Base-by-base conservation (phyloP, 2,888 invertebrate genomes). In the Synergus itoensis region DNA sequence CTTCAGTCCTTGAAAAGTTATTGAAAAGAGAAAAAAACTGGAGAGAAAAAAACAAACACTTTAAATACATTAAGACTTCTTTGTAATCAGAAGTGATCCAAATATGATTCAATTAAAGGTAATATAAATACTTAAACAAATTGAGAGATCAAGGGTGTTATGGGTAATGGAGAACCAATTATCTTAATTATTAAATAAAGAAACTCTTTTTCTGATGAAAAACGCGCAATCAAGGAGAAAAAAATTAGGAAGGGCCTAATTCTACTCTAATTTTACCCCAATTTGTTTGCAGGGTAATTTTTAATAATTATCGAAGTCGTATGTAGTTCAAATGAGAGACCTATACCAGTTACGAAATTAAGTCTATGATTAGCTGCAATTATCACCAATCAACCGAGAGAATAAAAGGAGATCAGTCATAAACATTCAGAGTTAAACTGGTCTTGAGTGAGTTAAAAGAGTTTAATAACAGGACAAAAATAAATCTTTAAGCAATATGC, bases 301-400 rank as follows among this genome's bases (percentile, higher is more conserved):
- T 67, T 21, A 45, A 45, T 43, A 45, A 43, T 67, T 67, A 67
- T 67, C 12, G 41, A 40, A 43, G 12, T 43, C 28, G 28, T 28
- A 28, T 64, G 41, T 67, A 21, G 18, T 18, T 45, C 67, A 43
- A 67, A 40, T 64, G 41, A 45, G 18, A 67, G 43, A 67, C 21
- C 21, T 67, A 67, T 43, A 41, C n/a, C 21, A 18, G 67, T 43
- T 45, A 67, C 1, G 21, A 67, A 67, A 65, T n/a, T 7, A 18
- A 65, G 40, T 67, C 43, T 2, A 41, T 41, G 11, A 67, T 67
- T 43, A 67, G 14, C 67, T 45, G 41, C 43, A 67, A 67, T 67
- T 67, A 67, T 67, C 67, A 45, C 5, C 67, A 67, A 67, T 67
- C 67, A 67, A 67, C 60, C 11, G 12, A 21, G 2, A 21, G 60